These are phyloP conservation scores for Apantesis nais DNA, from an alignment of 2,888 invertebrate genomes.

Conservation along the genomic window DNA sequence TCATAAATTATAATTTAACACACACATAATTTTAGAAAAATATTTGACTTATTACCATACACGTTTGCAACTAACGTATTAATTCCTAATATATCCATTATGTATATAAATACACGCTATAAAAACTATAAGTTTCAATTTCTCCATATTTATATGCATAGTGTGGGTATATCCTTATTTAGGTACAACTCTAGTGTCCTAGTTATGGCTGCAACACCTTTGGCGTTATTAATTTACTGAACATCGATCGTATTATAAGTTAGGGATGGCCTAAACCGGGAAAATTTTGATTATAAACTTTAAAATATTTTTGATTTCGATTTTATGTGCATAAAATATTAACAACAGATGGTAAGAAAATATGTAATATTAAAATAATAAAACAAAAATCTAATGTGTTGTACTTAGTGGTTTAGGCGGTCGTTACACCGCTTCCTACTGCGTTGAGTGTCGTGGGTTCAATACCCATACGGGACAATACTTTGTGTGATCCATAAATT, in stretches of 20 bases:
- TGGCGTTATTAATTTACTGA: conserved; percentile 48
- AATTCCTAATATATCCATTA: conserved; percentile 12
- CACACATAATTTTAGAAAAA: neutral
- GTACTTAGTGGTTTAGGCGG: no score
- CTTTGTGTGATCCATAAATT: no score
- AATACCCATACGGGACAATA: no score
- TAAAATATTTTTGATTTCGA: neutral
- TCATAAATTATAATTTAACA: neutral
- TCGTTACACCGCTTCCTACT: no score
- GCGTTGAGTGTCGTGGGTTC: no score
- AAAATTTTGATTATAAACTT: neutral
- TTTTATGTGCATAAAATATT: neutral
- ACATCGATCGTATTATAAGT: conserved; percentile 32
- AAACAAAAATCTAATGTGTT: no score
- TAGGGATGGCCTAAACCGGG: conserved; percentile 28
- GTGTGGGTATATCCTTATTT: conserved; percentile 41
- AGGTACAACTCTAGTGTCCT: conserved; percentile 47
- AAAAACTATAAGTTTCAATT: neutral
- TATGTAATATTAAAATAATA: neutral
- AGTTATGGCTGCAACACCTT: conserved; percentile 41
- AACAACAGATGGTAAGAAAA: neutral
- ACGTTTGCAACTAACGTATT: neutral
- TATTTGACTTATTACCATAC: conserved; percentile 1
- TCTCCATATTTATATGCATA: conserved; percentile 30
- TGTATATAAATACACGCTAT: no score